phyloP scores from a whole-genome alignment of 2,888 invertebrate species.

The Fragum fragum region DNA sequence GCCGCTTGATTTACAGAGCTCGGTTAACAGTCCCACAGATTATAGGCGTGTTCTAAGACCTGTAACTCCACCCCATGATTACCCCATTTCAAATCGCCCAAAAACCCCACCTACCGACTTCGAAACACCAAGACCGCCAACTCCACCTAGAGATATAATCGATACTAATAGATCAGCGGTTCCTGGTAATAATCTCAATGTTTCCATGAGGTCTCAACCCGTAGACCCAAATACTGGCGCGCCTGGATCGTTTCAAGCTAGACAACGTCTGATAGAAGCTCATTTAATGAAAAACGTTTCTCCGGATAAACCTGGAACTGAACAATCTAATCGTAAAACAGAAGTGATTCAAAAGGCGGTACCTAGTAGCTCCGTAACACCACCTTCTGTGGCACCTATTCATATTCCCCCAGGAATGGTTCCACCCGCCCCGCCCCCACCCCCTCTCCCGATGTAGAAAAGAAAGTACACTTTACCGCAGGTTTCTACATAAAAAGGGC shows the following conservation, averaged over 20 bases:
- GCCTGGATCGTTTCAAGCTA: conserved; percentile 60
- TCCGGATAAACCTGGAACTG: neutral
- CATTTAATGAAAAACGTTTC: conserved; percentile 44
- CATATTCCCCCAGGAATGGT: conserved; percentile 51
- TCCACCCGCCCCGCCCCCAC: conserved; percentile 64
- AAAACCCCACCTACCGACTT: conserved; percentile 54
- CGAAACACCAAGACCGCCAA: conserved; percentile 44
- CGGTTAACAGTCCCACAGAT: conserved; percentile 47
- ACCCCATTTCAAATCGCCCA: conserved; percentile 37
- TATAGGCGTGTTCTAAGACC: conserved; percentile 41
- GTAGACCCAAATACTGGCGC: conserved; percentile 57
- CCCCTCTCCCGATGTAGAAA: conserved; percentile 44
- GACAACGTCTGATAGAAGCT: conserved; percentile 60
- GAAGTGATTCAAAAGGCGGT: conserved; percentile 21
- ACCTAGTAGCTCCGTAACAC: conserved; percentile 7
- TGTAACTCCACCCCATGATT: conserved; percentile 54
- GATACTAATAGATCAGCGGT: conserved; percentile 38
- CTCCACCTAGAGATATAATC: conserved; percentile 49
- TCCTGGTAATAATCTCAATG: neutral
- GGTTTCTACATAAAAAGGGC: no score
- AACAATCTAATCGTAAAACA: conserved; percentile 11
- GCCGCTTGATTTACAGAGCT: conserved; percentile 51
- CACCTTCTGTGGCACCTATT: conserved; percentile 29
- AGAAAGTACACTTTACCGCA: no score
- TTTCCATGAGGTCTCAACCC: conserved; percentile 36